Conservation (phyloP, 2,113 vertebrate genomes). For the Pomatorhinus ruficollis region DNA sequence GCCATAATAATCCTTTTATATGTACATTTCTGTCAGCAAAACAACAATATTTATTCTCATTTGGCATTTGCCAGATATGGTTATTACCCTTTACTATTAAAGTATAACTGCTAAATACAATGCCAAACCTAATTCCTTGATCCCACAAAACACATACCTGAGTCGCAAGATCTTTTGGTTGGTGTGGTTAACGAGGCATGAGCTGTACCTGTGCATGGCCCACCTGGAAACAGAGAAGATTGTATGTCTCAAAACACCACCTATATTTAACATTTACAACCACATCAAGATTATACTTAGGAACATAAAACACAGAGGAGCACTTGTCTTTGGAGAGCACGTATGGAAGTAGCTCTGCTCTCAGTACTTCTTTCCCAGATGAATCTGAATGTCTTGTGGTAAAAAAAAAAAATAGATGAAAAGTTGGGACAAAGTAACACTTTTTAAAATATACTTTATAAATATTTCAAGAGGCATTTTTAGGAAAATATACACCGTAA, state of each 20-base stretch:
- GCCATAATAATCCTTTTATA: background rate
- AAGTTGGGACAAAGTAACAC: background rate
- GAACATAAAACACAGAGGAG: background rate
- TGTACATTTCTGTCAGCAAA: background rate
- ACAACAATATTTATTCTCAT: background rate
- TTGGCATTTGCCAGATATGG: background rate
- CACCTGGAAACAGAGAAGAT: constrained; percentile 79
- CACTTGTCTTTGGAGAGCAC: background rate
- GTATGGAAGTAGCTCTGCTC: background rate
- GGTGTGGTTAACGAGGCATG: constrained; percentile 87
- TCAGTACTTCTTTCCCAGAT: background rate
- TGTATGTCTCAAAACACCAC: background rate
- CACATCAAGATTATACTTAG: background rate
- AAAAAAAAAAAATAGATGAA: background rate
- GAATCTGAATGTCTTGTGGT: background rate
- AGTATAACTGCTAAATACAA: background rate
- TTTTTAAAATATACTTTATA: background rate
- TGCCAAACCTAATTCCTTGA: background rate
- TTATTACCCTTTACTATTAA: background rate
- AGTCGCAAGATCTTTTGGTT: constrained; percentile 90
- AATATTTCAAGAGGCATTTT: background rate
- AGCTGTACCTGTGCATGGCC: constrained; percentile 88
- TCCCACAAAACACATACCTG: constrained; percentile 78
- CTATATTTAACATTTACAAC: background rate
- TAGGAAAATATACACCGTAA: background rate